Base-by-base conservation (phyloP, 2,888 invertebrate genomes). In the Terebella lapidaria region DNA sequence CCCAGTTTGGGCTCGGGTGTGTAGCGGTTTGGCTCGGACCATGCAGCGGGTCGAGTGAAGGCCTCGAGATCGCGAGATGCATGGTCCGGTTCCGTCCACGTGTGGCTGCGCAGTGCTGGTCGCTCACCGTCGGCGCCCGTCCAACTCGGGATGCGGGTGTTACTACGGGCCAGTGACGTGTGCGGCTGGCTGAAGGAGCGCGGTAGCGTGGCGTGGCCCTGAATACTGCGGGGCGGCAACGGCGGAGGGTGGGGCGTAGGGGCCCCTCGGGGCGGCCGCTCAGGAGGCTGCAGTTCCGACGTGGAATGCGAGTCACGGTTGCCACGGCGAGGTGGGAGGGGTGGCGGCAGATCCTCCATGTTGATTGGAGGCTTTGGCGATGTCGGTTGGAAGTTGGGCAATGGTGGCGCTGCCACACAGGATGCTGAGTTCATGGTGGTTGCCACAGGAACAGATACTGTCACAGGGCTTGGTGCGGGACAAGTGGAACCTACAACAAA, bases 201-300 rank as follows among this genome's bases (percentile, higher is more conserved):
- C 28, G 56, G 47, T n/a, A 35, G 42, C 42, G 42, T 35, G 10
- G 10, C 42, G n/a, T 2, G 22, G 49, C 1, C 20, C 22, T n/a
- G 53, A 27, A 18, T 53, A 49, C 22, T 27, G 28, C 45, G 27
- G 25, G 72, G 72, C 27, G 73, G 75, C 3, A 72, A 65, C 53
- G 75, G 75, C 4, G 75, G 74, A n/a, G n/a, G n/a, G n/a, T n/a
- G n/a, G 28, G 74, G 73, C 30, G 61, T 65, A 52, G 68, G 60
- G 54, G 60, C 58, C 60, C 66, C 63, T 25, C 65, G 58, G 27
- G 64, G 56, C 60, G 65, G 65, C 56, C 59, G 62, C 56, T 68
- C 47, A 28, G 67, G 47, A 55, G 67, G 45, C 53, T 58, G 30
- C 56, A 70, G 55, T 26, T 65, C 45, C 56, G 62, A 47, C 61